Base-by-base conservation (phyloP, 1,140 invertebrate species). In the Plodia interpunctella region DNA sequence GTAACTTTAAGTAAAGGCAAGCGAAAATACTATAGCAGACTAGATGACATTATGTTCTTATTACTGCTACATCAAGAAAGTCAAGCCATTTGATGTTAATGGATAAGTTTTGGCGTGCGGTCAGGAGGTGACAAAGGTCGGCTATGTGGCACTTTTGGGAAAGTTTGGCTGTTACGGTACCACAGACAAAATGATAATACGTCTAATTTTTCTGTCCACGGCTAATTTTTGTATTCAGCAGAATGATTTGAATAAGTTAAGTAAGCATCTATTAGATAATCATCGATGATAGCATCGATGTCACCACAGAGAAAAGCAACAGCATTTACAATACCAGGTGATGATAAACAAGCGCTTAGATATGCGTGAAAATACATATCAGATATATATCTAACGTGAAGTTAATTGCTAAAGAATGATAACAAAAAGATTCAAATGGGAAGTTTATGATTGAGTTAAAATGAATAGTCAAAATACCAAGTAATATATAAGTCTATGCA, bases 61-160 rank as follows among this genome's bases (percentile, higher is more conserved):
- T 6, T 25, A 25, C 13, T 10, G 38, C 38, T 44, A 44, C 38
- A 44, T 44, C 25, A 59, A 49, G 57, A 59, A 59, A 59, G 57
- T 59, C 35, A 52, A 21, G 21, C 21, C 21, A 25, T 53, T n/a
- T 2, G 21, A 25, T n/a, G 21, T 20, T 53, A 53, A 53, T 53
- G 21, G 49, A 17, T 17, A 50, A 25, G 44, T 57, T 25, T n/a
- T 51, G 18, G 49, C 21, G 56, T 53, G 57, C 57, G 57, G 57
- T 59, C 57, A 32, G 49, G 15, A 49, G 50, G 57, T 59, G 57
- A 59, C 57, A 52, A 28, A 38, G 57, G 57, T 59, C 57, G 57
- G 20, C 10, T 49, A 30, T 25, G 51, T n/a, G 19, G 51, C 15
- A 18, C 44, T 59, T 59, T 59, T 59, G 50, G 28, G 57, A 59